These are phyloP conservation scores for Druceiella hillmani DNA, from an alignment of 2,888 invertebrate species.

Conservation along the genomic window DNA sequence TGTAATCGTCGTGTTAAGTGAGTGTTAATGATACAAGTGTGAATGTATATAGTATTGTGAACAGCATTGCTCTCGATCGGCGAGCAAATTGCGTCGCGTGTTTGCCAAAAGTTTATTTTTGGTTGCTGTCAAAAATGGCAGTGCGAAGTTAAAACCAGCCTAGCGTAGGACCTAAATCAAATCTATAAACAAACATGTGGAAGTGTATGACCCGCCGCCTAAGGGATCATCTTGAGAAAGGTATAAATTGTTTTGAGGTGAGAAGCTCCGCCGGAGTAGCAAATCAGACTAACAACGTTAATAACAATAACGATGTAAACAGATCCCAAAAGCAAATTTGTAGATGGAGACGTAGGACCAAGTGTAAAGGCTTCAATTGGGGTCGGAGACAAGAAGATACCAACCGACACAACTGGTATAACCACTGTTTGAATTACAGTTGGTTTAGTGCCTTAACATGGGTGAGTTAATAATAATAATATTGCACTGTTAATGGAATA, in stretches of 20 bases:
- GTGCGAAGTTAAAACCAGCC: too few species aligned
- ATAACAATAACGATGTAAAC: conserved; percentile 32
- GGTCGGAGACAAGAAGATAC: conserved; percentile 32
- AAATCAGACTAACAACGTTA: conserved; percentile 29
- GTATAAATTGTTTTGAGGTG: conserved; percentile 46
- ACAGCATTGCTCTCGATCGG: too few species aligned
- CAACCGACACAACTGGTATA: conserved; percentile 40
- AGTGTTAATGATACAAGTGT: too few species aligned
- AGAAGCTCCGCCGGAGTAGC: conserved; percentile 39
- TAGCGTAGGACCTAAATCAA: too few species aligned
- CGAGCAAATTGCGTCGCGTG: too few species aligned
- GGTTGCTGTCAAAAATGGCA: too few species aligned
- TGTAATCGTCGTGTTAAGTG: too few species aligned
- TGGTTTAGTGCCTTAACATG: conserved; percentile 52
- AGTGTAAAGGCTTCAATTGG: conserved; percentile 31
- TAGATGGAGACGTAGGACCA: conserved; percentile 32
- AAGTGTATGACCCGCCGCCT: conserved; percentile 50
- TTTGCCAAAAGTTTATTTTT: too few species aligned
- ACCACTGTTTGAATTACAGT: conserved; percentile 38
- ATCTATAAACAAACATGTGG: conserved; percentile 50
- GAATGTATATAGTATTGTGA: too few species aligned
- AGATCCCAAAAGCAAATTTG: conserved; percentile 29
- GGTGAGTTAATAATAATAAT: too few species aligned
- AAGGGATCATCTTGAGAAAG: conserved; percentile 45
- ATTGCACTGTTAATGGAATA: too few species aligned